Conservation (phyloP, 2,888 invertebrate genomes). For the Lasioglossum marginatum region DNA sequence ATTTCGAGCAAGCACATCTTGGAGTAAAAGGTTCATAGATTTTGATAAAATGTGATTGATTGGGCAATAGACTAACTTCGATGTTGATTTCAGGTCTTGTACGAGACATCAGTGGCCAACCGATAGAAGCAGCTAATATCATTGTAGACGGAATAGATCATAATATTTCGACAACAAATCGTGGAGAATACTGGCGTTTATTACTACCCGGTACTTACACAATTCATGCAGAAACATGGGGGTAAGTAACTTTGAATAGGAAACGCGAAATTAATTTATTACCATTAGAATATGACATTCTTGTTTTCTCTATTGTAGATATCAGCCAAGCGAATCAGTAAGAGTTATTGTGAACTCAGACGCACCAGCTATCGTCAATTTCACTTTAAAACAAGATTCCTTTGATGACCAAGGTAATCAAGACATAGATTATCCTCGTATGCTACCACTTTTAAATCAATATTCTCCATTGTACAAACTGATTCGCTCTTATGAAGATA, state of each 20-base stretch:
- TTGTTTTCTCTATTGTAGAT: slow-evolving; percentile 84
- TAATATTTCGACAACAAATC: slow-evolving; percentile 90
- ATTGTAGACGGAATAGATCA: slow-evolving; percentile 92
- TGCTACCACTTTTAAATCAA: slow-evolving; percentile 75
- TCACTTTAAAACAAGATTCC: slow-evolving; percentile 79
- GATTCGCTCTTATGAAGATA: slow-evolving; percentile 69
- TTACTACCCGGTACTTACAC: slow-evolving; percentile 94
- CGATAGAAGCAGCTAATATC: slow-evolving; percentile 91
- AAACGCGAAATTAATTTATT: slow-evolving; percentile 10
- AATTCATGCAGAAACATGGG: slow-evolving; percentile 90
- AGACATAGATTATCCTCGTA: slow-evolving; percentile 76
- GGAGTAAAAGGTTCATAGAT: slow-evolving; percentile 87
- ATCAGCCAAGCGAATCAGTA: slow-evolving; percentile 84
- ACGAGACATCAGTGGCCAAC: slow-evolving; percentile 87
- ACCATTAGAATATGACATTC: neutral
- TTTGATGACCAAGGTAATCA: slow-evolving; percentile 81
- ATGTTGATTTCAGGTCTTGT: slow-evolving; percentile 87
- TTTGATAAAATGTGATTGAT: slow-evolving; percentile 29
- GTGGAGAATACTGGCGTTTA: slow-evolving; percentile 98
- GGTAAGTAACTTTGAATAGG: slow-evolving; percentile 85
- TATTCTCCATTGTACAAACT: slow-evolving; percentile 75
- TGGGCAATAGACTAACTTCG: neutral
- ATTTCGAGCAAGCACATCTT: slow-evolving; percentile 92
- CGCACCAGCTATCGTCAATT: slow-evolving; percentile 84
- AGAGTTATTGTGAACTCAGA: slow-evolving; percentile 82